Conservation (phyloP, 2,113 vertebrate species). For the Elephas maximus region DNA sequence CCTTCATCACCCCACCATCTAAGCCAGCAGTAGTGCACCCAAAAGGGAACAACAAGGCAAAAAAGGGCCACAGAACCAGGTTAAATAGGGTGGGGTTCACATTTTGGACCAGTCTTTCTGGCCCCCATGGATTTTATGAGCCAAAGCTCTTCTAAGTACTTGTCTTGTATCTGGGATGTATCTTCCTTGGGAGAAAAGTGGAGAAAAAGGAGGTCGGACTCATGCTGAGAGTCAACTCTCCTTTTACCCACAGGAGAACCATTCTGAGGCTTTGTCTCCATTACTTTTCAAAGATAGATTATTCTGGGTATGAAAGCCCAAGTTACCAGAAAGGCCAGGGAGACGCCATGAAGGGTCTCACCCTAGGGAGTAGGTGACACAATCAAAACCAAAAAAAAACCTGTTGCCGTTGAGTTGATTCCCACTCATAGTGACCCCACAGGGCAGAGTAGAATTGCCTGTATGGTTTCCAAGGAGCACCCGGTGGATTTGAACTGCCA, state of each 20-base stretch:
- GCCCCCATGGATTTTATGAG: neutral
- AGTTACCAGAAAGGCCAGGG: neutral
- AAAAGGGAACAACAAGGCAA: neutral
- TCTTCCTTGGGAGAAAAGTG: neutral
- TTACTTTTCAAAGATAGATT: constrained; percentile 54
- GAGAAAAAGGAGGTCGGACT: neutral
- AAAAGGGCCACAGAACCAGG: neutral
- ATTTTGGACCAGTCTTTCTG: neutral
- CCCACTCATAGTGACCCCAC: too few species aligned
- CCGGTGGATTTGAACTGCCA: too few species aligned
- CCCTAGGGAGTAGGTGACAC: neutral
- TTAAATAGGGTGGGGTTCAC: neutral
- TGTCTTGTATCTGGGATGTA: neutral
- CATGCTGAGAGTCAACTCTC: constrained; percentile 38
- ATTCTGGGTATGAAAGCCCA: neutral
- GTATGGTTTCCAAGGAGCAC: too few species aligned
- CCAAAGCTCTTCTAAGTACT: neutral
- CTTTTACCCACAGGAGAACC: constrained; percentile 25
- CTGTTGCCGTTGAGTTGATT: too few species aligned
- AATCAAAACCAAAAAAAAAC: too few species aligned
- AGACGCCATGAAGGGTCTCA: neutral
- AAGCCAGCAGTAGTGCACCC: neutral
- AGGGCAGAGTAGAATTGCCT: too few species aligned
- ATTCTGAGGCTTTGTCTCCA: constrained; percentile 42
- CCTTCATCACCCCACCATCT: neutral